A percentile compares a stretch with the other conserved stretches of the same genome.
Evolutionary conservation across 2,113 vertebrate genomes (phyloP).

Genomic region (Lycocorax pyrrhopterus): DNA sequence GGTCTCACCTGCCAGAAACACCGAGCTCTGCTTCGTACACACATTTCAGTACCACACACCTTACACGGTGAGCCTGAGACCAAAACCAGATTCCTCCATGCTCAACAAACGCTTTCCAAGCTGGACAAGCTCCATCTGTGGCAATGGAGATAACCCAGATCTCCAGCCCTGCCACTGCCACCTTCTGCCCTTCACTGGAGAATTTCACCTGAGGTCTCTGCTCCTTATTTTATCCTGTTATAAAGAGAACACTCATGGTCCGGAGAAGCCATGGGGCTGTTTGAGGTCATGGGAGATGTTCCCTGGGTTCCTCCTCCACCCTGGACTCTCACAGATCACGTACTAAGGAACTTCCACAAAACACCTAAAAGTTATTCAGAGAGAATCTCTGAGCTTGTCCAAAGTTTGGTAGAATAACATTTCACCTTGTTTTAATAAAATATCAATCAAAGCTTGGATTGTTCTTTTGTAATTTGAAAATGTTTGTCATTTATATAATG

Average conservation of each 20-base stretch:
- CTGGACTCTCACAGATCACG: background rate
- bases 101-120: background rate
- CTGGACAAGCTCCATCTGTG: background rate
- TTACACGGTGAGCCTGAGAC: rapidly evolving
- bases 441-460: background rate
- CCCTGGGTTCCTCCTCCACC: background rate
- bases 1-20: background rate
- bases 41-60: rapidly evolving
- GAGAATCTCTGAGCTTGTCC: background rate
- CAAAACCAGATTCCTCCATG: rapidly evolving
- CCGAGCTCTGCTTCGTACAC: background rate
- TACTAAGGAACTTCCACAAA: background rate
- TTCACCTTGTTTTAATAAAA: background rate
- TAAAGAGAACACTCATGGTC: background rate
- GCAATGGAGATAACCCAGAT: rapidly evolving
- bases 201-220: background rate
- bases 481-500: background rate
- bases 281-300: background rate
- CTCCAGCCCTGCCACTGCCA: background rate
- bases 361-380: background rate
- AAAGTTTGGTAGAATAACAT: background rate
- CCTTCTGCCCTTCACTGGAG: background rate
- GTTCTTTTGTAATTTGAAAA: background rate
- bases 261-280: background rate
- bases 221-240: background rate